These are phyloP conservation scores for Porites lobata DNA, from an alignment of 92 coral and sea anemone genomes.

Conservation along the genomic window DNA sequence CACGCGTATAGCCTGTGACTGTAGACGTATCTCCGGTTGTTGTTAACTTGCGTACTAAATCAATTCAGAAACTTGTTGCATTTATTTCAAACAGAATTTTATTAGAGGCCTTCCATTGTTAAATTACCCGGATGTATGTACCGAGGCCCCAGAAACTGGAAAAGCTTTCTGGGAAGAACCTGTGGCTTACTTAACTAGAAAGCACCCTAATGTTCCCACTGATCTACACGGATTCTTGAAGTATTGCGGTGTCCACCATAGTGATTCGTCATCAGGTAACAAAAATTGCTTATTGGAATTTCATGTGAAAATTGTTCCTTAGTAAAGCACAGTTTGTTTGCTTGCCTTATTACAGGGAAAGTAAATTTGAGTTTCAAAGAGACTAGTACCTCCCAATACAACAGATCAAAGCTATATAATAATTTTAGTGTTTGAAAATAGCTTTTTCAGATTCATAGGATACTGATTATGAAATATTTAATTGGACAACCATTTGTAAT, in stretches of 20 bases:
- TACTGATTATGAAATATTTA: too few relatives aligned
- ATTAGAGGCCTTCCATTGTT: constrained; percentile 47
- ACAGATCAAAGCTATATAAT: too few relatives aligned
- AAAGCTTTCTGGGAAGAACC: constrained; percentile 49
- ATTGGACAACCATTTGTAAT: too few relatives aligned
- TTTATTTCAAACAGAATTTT: constrained; percentile 20
- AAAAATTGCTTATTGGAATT: too few relatives aligned
- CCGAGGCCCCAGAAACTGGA: constrained; percentile 31
- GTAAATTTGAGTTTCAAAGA: too few relatives aligned
- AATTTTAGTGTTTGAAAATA: too few relatives aligned
- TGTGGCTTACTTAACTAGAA: not conserved
- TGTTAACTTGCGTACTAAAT: not conserved
- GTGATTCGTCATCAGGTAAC: too few relatives aligned
- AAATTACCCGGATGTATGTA: constrained; percentile 55
- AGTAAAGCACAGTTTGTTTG: too few relatives aligned
- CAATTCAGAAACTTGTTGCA: not conserved
- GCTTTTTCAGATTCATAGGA: too few relatives aligned
- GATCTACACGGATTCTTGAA: constrained; percentile 52
- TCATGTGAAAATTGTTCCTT: too few relatives aligned
- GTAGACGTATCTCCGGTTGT: not conserved
- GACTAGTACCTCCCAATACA: too few relatives aligned
- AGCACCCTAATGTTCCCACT: constrained; percentile 42
- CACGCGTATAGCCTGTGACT: not conserved
- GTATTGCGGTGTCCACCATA: constrained; percentile 38
- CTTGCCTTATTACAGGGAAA: too few relatives aligned